Evolutionary conservation across 2,888 invertebrate genomes (phyloP).

Genomic region (Andrena bicolor): DNA sequence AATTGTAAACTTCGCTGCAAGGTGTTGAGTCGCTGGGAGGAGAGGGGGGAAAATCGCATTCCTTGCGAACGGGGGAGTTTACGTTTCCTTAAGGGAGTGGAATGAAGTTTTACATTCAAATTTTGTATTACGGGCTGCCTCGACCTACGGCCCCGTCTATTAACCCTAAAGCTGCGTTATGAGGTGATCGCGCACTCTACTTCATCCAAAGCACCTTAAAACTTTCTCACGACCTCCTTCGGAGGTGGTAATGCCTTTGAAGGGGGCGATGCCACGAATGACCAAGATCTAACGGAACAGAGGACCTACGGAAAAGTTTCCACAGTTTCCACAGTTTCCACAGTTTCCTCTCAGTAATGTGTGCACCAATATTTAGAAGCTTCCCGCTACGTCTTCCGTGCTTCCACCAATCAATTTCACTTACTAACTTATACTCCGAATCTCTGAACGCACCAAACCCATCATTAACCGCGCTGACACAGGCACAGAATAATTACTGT

Average conservation of each 20-base stretch:
- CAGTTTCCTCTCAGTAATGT: neutral
- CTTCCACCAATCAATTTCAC: neutral
- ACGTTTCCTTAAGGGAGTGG: neutral
- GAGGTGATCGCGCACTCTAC: constrained; percentile 37
- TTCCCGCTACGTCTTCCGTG: neutral
- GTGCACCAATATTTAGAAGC: neutral
- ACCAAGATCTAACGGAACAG: constrained; percentile 28
- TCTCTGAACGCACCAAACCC: neutral
- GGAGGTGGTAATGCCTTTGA: constrained; percentile 27
- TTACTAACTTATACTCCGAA: neutral
- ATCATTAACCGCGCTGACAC: neutral
- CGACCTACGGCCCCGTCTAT: constrained; percentile 33
- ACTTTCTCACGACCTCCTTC: constrained; percentile 38
- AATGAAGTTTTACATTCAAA: constrained; percentile 20
- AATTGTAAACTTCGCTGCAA: neutral
- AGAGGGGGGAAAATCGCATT: neutral
- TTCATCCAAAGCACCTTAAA: constrained; percentile 49
- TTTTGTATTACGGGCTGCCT: constrained; percentile 13
- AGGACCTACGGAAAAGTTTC: constrained; percentile 9
- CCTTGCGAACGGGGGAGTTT: neutral
- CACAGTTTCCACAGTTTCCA: constrained; percentile 21
- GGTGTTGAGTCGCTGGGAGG: neutral
- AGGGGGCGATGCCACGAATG: constrained; percentile 41
- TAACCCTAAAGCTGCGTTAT: constrained; percentile 41
- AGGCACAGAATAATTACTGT: too few species aligned